A percentile compares a stretch with the other conserved stretches of the same genome.
phyloP scores from a whole-genome alignment of 1,140 invertebrate species.

The Magallana gigas region DNA sequence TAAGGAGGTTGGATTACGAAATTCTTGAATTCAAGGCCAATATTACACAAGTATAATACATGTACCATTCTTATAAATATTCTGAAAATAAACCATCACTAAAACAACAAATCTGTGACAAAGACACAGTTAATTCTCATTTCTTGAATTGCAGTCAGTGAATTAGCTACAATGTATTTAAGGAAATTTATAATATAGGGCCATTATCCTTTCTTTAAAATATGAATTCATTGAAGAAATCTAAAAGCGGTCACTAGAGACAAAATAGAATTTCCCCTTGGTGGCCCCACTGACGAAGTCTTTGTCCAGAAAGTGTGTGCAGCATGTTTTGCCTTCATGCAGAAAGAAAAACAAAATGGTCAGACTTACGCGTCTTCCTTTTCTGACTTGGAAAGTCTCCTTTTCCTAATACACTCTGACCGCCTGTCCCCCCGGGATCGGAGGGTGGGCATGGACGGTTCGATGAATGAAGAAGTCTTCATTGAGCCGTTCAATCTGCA shows the following conservation, averaged over 20 bases:
- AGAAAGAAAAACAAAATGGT: constrained; percentile 25
- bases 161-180: too few relatives aligned
- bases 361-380: constrained; percentile 50
- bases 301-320: constrained; percentile 47
- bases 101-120: too few relatives aligned
- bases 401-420: constrained; percentile 58
- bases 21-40: too few relatives aligned
- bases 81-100: too few relatives aligned
- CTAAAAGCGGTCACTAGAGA: background rate
- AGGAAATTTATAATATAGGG: too few relatives aligned
- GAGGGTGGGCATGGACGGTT: constrained; percentile 68
- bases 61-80: too few relatives aligned
- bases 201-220: background rate
- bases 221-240: background rate
- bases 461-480: constrained; percentile 65
- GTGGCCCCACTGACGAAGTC: constrained; percentile 30
- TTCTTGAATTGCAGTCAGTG: too few relatives aligned
- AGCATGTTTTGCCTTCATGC: constrained; percentile 27
- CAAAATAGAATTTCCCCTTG: constrained; percentile 35
- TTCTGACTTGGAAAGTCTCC: constrained; percentile 58
- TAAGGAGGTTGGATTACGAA: too few relatives aligned
- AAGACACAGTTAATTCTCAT: too few relatives aligned
- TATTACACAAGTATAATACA: too few relatives aligned
- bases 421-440: constrained; percentile 65
- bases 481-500: constrained; percentile 52